These are phyloP conservation scores for Acrobasis repandana DNA, from an alignment of 2,888 invertebrate genomes.

Conservation along the genomic window DNA sequence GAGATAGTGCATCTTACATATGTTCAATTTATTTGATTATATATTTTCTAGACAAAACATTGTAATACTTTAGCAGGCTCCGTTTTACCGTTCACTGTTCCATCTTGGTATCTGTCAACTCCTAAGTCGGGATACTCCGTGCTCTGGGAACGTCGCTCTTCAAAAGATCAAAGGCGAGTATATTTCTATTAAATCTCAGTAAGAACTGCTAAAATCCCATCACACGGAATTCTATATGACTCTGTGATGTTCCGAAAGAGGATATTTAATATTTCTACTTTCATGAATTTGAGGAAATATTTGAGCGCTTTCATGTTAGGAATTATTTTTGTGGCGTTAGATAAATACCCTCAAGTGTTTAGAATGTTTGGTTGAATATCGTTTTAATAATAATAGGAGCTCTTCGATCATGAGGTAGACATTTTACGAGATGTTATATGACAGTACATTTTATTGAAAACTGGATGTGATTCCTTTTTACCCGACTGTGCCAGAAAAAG, in stretches of 20 bases:
- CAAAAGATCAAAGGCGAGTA: constrained; percentile 11
- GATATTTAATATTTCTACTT: constrained; percentile 16
- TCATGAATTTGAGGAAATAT: constrained; percentile 1
- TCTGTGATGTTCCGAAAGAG: constrained; percentile 9
- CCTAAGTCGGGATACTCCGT: too few species aligned
- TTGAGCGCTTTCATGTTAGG: constrained; percentile 3
- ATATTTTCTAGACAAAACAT: too few species aligned
- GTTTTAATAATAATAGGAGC: not conserved
- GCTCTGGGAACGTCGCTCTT: not conserved
- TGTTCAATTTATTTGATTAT: too few species aligned
- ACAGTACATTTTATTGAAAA: too few species aligned
- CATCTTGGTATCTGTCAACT: not conserved
- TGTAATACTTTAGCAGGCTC: too few species aligned
- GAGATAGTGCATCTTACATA: too few species aligned
- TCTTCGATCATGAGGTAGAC: too few species aligned
- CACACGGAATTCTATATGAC: constrained; percentile 17
- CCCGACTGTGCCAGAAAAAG: too few species aligned
- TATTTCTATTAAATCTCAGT: constrained; percentile 17
- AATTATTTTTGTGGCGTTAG: constrained; percentile 11
- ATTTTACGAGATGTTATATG: too few species aligned
- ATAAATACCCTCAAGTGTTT: constrained; percentile 9
- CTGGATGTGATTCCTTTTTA: too few species aligned
- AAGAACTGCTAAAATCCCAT: constrained; percentile 13
- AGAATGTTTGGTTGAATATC: not conserved
- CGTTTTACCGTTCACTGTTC: not conserved